Percentiles rank a stretch among this genome's conserved stretches.
Evolutionary conservation across 2,797 vertebrate genomes (phyloP).

Genomic region (Darevskia mixta): DNA sequence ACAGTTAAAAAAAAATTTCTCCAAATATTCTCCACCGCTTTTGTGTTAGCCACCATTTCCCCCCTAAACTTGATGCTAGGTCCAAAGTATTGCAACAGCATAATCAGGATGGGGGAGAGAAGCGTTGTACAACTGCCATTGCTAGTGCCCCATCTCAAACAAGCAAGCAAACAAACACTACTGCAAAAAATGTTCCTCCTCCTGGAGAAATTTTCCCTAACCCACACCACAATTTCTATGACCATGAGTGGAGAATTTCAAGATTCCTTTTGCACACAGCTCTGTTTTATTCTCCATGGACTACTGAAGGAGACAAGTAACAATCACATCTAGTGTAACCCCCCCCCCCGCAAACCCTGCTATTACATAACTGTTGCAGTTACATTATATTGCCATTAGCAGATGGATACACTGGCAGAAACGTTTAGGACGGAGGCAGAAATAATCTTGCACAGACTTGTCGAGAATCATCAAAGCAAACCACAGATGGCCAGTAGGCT

Average conservation of each 20-base stretch:
- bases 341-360: not conserved
- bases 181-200: no score
- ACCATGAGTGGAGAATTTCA: not conserved
- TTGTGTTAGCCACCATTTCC: no score
- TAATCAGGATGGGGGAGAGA: no score
- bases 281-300: not conserved
- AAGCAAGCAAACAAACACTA: no score
- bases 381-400: constrained; percentile 27
- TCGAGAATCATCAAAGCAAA: not conserved
- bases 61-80: no score
- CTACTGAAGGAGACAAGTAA: not conserved
- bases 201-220: no score
- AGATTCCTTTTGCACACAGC: not conserved
- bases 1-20: no score
- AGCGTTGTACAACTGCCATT: no score
- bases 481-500: not conserved
- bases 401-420: constrained; percentile 31
- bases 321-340: not conserved
- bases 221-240: no score
- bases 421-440: constrained; percentile 4
- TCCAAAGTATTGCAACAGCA: no score
- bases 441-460: constrained; percentile 11
- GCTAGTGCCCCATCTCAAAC: no score
- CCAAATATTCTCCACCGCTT: no score
- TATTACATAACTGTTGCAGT: not conserved